Base-by-base conservation (phyloP, 2,888 invertebrate species). In the Proisotoma minuta region DNA sequence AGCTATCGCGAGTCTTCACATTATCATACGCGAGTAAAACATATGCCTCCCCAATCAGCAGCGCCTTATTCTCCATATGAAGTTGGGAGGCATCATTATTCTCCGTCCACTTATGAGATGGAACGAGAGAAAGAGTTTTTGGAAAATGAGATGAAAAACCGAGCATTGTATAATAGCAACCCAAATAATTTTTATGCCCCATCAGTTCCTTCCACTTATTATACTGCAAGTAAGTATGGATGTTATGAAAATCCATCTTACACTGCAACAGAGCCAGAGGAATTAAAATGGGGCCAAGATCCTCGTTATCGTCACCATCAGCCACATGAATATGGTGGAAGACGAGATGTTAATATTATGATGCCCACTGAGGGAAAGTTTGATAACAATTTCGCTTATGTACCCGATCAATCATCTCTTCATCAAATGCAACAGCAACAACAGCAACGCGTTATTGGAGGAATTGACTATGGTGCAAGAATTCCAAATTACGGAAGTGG, bases 201-300 rank as follows among this genome's bases (percentile, higher is more conserved):
- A 10, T 20, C 20, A 3, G 56, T 56, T 39, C 56, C 56, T 3
- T 76, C 24, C 72, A 56, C 56, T 28, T 51, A 59, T 5, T 71
- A 73, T 28, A 70, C 66, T 24, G 70, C 71, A 2, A 71, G 63
- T 34, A 74, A 74, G 54, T 66, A 68, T 24, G 74, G 68, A 8
- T 74, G 74, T 52, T 74, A 74, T 57, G 74, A 74, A 60, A 74
- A 74, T 53, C 72, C 74, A 2, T 70, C 72, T 8, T 74, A 74
- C 62, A 57, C 69, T 40, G 71, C 71, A 20, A 74, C 74, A 3
- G 74, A 74, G 62, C 72, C 70, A 3, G 72, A 68, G 18, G 74
- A 74, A 56, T 59, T 65, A 48, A 69, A 70, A 54, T 69, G 70
- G 71, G 53, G 58, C 4, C 62, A 63, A 23, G 43, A 54, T 18